These are phyloP conservation scores for Stictocephala bisonia DNA, from an alignment of 2,888 invertebrate genomes.

Conservation along the genomic window DNA sequence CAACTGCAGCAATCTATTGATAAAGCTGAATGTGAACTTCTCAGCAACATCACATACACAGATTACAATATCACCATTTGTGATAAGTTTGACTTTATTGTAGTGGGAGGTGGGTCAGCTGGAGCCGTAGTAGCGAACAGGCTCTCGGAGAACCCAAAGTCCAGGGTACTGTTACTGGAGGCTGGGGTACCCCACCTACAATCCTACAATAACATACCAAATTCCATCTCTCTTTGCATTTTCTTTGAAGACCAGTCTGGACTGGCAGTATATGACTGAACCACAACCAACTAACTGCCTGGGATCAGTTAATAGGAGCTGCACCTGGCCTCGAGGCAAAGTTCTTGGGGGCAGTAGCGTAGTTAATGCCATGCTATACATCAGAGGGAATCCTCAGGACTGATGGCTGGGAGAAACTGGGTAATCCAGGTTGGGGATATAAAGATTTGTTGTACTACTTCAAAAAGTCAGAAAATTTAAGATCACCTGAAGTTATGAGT, in stretches of 20 bases:
- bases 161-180: background rate
- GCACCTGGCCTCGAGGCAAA: background rate
- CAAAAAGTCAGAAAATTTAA: background rate
- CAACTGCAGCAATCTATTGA: background rate
- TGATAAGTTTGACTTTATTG: background rate
- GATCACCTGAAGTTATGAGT: background rate
- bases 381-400: constrained; percentile 2
- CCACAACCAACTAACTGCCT: constrained; percentile 1
- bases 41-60: background rate
- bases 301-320: background rate
- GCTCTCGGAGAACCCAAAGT: background rate
- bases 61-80: background rate
- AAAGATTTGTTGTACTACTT: constrained; percentile 1
- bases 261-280: background rate
- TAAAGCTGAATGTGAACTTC: background rate
- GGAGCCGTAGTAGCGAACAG: background rate
- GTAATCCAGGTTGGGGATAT: background rate
- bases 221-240: background rate
- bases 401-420: background rate
- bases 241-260: background rate
- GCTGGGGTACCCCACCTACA: background rate
- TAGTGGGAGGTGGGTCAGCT: background rate
- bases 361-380: background rate
- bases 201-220: background rate
- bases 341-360: background rate